Conservation (phyloP, 1,140 invertebrate species). For the Drosophila serrata region DNA sequence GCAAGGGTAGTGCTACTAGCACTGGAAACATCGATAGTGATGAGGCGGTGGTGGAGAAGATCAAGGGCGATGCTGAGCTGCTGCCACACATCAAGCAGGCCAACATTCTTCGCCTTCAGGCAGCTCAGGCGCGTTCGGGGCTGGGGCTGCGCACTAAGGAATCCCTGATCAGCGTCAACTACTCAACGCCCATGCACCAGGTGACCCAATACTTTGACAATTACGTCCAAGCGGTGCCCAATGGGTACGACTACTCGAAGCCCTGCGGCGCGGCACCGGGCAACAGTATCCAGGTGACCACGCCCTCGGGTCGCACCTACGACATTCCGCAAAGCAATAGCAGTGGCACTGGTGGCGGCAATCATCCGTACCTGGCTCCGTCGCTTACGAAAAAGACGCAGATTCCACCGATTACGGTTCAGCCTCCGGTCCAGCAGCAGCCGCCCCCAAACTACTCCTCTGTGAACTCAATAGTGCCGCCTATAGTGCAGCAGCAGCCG, state of each 20-base stretch:
- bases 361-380: conserved; percentile 76
- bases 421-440: conserved; percentile 38
- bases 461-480: conserved; percentile 78
- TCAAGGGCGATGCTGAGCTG: conserved; percentile 80
- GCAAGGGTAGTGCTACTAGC: not conserved
- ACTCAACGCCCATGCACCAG: conserved; percentile 75
- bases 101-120: conserved; percentile 69
- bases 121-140: conserved; percentile 29
- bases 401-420: conserved; percentile 39
- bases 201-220: conserved; percentile 77
- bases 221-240: conserved; percentile 69
- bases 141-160: conserved; percentile 53
- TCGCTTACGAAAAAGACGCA: conserved; percentile 62
- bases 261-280: conserved; percentile 46
- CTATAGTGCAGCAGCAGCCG: conserved; percentile 46
- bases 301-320: conserved; percentile 75
- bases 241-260: conserved; percentile 77
- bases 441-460: conserved; percentile 58
- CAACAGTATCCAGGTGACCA: conserved; percentile 74
- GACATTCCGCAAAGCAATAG: conserved; percentile 78
- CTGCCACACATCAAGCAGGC: conserved; percentile 69
- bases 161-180: conserved; percentile 71
- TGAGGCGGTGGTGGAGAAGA: conserved; percentile 74
- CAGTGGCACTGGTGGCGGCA: conserved; percentile 68
- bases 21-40: conserved; percentile 51